Evolutionary conservation across 2,888 invertebrate genomes (phyloP).

Genomic region (Lycocerus yunnanus): DNA sequence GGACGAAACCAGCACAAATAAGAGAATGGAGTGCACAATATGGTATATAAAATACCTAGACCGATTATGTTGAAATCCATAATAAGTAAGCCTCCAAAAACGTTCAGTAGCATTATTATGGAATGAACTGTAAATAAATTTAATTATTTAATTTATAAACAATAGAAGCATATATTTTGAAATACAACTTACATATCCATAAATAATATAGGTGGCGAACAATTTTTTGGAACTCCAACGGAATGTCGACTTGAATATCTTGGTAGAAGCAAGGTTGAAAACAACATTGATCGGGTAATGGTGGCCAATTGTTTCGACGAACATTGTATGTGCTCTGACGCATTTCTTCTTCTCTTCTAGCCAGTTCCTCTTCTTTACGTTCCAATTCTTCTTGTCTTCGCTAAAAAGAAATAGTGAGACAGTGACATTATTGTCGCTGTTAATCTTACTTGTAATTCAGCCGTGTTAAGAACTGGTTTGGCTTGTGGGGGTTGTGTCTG

Average conservation of each 20-base stretch:
- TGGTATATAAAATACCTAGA: slow-evolving; percentile 84
- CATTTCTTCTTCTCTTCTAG: slow-evolving; percentile 86
- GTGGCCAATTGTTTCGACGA: slow-evolving; percentile 97
- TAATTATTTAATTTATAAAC: slow-evolving; percentile 17
- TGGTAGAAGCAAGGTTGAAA: slow-evolving; percentile 99
- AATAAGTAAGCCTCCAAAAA: slow-evolving; percentile 82
- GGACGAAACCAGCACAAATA: slow-evolving; percentile 99
- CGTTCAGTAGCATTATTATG: slow-evolving; percentile 81
- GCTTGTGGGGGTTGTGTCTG: slow-evolving; percentile 58
- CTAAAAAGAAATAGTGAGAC: slow-evolving; percentile 55
- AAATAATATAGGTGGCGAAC: slow-evolving; percentile 94
- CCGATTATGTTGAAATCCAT: slow-evolving; percentile 80
- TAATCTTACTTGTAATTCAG: slow-evolving; percentile 71
- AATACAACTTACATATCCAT: slow-evolving; percentile 90
- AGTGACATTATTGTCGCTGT: background rate
- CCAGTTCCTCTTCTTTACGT: slow-evolving; percentile 87
- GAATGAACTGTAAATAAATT: slow-evolving; percentile 82
- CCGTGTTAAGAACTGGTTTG: slow-evolving; percentile 64
- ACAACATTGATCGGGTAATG: slow-evolving; percentile 89
- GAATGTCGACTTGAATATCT: slow-evolving; percentile 98
- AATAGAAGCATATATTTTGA: slow-evolving; percentile 68
- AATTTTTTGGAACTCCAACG: slow-evolving; percentile 94
- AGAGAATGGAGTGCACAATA: slow-evolving; percentile 94
- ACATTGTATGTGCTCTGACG: slow-evolving; percentile 64
- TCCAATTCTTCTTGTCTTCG: slow-evolving; percentile 89